A percentile compares a stretch with the other conserved stretches of the same genome.
phyloP scores from a whole-genome alignment of 2,797 vertebrate genomes.

The Dendrocincla fuliginosa region DNA sequence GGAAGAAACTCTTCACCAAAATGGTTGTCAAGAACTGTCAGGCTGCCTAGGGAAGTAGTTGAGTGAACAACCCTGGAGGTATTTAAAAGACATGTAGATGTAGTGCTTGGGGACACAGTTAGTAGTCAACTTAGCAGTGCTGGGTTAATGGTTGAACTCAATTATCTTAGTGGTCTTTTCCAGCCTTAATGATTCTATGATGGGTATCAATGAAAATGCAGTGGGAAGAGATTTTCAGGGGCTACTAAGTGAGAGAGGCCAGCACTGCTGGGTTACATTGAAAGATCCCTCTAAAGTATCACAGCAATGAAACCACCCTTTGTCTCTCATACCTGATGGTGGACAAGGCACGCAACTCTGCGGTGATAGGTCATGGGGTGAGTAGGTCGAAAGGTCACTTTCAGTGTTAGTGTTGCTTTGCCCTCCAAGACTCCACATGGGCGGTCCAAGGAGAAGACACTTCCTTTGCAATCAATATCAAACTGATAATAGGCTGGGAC shows the following conservation, averaged over 20 bases:
- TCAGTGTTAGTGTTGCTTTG: constrained; percentile 71
- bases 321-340: constrained; percentile 83
- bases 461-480: constrained; percentile 84
- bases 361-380: constrained; percentile 83
- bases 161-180: not conserved
- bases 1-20: too few species aligned
- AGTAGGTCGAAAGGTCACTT: constrained; percentile 81
- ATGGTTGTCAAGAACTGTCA: too few species aligned
- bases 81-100: too few species aligned
- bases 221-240: not conserved
- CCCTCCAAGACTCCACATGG: constrained; percentile 80
- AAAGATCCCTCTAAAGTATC: not conserved
- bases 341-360: constrained; percentile 86
- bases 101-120: too few species aligned
- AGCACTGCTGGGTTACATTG: not conserved
- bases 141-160: too few species aligned
- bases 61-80: too few species aligned
- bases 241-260: not conserved
- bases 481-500: constrained; percentile 86
- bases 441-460: constrained; percentile 85
- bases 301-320: not conserved
- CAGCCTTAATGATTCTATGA: not conserved
- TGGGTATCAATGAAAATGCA: not conserved
- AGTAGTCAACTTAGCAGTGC: too few species aligned
- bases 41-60: too few species aligned